Evolutionary conservation across 2,888 invertebrate species (phyloP).

Genomic region (Orthosia cruda): DNA sequence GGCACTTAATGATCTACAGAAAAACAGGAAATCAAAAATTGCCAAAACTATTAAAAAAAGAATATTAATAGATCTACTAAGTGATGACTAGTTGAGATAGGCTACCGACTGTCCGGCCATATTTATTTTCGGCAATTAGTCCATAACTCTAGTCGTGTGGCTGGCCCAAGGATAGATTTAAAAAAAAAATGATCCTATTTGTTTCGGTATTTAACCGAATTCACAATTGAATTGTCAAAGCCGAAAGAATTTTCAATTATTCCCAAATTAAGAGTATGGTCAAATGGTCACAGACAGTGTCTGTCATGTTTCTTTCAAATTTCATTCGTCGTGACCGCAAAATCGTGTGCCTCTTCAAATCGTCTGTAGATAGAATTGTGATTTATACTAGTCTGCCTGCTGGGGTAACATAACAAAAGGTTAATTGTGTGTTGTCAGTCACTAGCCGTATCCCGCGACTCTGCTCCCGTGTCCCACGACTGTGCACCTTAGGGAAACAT

Average conservation of each 20-base stretch:
- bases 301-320: background rate
- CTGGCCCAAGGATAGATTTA: too few species aligned
- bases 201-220: background rate
- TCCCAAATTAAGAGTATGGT: background rate
- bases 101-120: background rate
- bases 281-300: background rate
- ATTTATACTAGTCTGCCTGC: too few species aligned
- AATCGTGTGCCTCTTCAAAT: background rate
- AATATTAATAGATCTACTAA: background rate
- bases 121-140: background rate
- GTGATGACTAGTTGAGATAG: background rate
- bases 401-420: too few species aligned
- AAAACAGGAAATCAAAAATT: too few species aligned
- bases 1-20: too few species aligned
- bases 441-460: too few species aligned
- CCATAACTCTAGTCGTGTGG: background rate
- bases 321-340: background rate
- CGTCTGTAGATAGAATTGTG: background rate
- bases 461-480: too few species aligned
- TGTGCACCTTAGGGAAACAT: too few species aligned
- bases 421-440: too few species aligned
- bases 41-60: too few species aligned
- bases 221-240: constrained; percentile 19
- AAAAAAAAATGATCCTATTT: background rate
- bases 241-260: constrained; percentile 18